Evolutionary conservation across 2,113 vertebrate species (phyloP), one percentile per base, ranked within the genome.

Genomic region (Helogale parvula): DNA sequence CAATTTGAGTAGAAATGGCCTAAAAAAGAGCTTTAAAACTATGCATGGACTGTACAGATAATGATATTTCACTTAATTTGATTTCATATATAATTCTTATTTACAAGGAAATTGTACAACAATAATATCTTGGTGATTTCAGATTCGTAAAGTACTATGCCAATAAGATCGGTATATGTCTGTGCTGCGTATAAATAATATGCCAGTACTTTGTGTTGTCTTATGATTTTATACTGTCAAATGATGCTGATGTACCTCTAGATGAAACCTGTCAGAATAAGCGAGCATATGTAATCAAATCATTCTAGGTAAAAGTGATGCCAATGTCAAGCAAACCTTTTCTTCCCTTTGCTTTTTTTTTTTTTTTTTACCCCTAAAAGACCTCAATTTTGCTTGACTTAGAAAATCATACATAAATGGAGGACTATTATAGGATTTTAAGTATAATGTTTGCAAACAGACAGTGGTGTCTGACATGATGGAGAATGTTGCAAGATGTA

Each of bases 211-310:
- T 98, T 87, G 4, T 27, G 96, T 85, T 74, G 94, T 84, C 95
- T 97, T 71, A 54, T 93, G 94, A 97, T 96, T 96, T 97, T 63
- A 81, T 97, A 41, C 14, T 98, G 92, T 97, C 96, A 97, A 90
- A 88, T 65, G 41, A 79, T 91, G 96, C 65, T 92, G 86, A 96
- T 92, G 31, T 2, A 79, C 74, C 87, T 45, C 47, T 89, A 89
- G 31, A 97, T 97, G 74, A 80, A 97, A 88, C 11, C 50, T 96
- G 76, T 97, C 96, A 97, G 88, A 96, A 97, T n/a, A 8, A 79
- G 45, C 35, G 72, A 88, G 45, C 57, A 52, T 92, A 94, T 94
- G 90, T 93, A 98, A 97, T 97, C 93, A 94, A 98, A 97, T 14
- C 97, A 47, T 90, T 93, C 45, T 54, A 80, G 5, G 47, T 68